Percentiles rank a stretch among this genome's conserved stretches.
Evolutionary conservation across 1,140 invertebrate genomes (phyloP).

Genomic region (Thalassaphorura encarpata): DNA sequence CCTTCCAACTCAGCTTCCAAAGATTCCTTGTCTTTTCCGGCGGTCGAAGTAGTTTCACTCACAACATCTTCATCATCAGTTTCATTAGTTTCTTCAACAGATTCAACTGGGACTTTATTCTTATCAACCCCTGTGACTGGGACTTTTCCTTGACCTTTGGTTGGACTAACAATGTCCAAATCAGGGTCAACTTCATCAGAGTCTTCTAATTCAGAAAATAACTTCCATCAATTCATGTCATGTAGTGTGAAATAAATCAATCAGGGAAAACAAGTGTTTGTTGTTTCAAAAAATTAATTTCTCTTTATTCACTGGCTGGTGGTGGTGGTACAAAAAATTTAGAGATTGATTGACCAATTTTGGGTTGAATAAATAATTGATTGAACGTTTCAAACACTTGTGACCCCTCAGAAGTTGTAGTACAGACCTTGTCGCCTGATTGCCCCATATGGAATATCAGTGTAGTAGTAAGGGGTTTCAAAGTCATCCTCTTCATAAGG

Average conservation of each 20-base stretch:
- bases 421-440: conserved; percentile 8
- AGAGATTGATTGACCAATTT: too few relatives aligned
- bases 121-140: too few relatives aligned
- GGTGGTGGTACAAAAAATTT: conserved; percentile 9
- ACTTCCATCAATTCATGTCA: background rate
- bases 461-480: background rate
- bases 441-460: background rate
- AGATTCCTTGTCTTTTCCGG: conserved; percentile 6
- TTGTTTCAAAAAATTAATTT: background rate
- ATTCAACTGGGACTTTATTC: background rate
- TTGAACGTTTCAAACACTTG: background rate
- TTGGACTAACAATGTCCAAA: too few relatives aligned
- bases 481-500: too few relatives aligned
- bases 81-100: background rate
- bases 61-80: background rate
- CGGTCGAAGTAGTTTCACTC: background rate
- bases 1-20: background rate
- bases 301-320: background rate
- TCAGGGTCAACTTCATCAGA: background rate
- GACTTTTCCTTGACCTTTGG: too few relatives aligned
- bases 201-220: background rate
- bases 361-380: too few relatives aligned
- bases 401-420: background rate
- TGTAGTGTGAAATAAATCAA: background rate
- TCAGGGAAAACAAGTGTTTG: conserved; percentile 7